These are phyloP conservation scores for Drosophila lutescens DNA, from an alignment of 2,888 invertebrate species.

Conservation along the genomic window DNA sequence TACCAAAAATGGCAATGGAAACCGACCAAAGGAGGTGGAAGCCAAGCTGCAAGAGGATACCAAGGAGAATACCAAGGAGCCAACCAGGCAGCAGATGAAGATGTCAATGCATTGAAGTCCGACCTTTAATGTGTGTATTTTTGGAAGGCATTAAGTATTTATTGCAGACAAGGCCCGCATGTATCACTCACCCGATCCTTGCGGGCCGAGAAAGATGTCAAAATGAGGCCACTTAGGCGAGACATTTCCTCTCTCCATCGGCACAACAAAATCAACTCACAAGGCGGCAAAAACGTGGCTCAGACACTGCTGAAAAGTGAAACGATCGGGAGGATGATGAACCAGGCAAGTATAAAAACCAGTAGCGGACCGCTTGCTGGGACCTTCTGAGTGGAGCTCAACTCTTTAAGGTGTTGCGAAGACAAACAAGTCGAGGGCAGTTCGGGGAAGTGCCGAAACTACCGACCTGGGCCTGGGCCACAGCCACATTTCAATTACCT, in stretches of 20 bases:
- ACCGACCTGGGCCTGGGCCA: not conserved
- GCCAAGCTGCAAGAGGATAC: slow-evolving; percentile 11
- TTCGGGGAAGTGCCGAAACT: not conserved
- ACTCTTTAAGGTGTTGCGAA: slow-evolving; percentile 76
- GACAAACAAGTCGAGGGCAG: slow-evolving; percentile 66
- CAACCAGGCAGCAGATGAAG: slow-evolving; percentile 31
- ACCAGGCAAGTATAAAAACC: slow-evolving; percentile 31
- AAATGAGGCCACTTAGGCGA: slow-evolving; percentile 77
- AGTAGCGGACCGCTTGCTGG: slow-evolving; percentile 69
- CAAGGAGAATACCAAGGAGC: not conserved
- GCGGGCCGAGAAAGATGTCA: slow-evolving; percentile 71
- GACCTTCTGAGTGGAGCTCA: slow-evolving; percentile 44
- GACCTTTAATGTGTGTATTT: slow-evolving; percentile 74
- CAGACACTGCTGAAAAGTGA: slow-evolving; percentile 37
- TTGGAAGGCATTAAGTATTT: slow-evolving; percentile 78
- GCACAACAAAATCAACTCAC: slow-evolving; percentile 65
- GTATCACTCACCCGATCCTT: slow-evolving; percentile 65
- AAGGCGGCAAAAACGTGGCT: slow-evolving; percentile 42
- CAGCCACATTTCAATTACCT: slow-evolving; percentile 74
- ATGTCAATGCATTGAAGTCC: slow-evolving; percentile 45
- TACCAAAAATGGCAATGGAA: slow-evolving; percentile 82
- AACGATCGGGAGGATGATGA: slow-evolving; percentile 41
- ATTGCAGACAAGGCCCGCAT: slow-evolving; percentile 73
- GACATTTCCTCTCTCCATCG: slow-evolving; percentile 52
- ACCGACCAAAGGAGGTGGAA: slow-evolving; percentile 28